Evolutionary conservation across 2,888 invertebrate genomes (phyloP), one percentile per base, ranked within the genome.

Genomic region (Melipona bicolor): DNA sequence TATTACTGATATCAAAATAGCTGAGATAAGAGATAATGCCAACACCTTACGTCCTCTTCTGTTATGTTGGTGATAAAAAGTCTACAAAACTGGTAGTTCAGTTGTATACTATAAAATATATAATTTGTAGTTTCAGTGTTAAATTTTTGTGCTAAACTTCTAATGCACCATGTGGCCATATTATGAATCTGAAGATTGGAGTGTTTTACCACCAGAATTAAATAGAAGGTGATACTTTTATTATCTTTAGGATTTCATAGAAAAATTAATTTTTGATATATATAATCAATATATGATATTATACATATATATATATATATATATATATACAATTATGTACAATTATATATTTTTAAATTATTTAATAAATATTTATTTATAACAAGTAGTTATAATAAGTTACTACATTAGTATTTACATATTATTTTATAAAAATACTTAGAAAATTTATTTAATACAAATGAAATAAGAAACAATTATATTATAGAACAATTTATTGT

Each of bases 141-240:
- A 27, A 81, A 50, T 43, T 82, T 36, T 17, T 71, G 78, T 87
- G 86, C 77, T 80, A 52, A 56, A 80, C 52, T 72, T 82, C 83
- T 79, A 32, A 77, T 83, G 62, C 61, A 92, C 79, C 84, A 96
- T 96, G 96, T 96, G 95, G 94, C 95, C 95, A 67, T 96, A 96
- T 92, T 97, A 97, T 94, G 97, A 97, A 94, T 96, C 92, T 19
- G 95, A 97, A 81, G 98, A 98, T 94, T 97, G 97, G 97, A 97
- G 97, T 95, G 97, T 98, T 90, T 95, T 98, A 91, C 98, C 98
- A 86, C 97, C 97, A 81, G 98, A 98, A 95, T 96, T 97, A 89
- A 98, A 98, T 93, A 96, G 98, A 96, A 97, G 98, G 98, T 97
- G 96, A 94, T 64, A 11, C 72, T 59, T 11, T 6, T 32, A 67